Evolutionary conservation across 2,888 invertebrate species (phyloP), one percentile per base, ranked within the genome.

Genomic region (Sphaerophoria rueppellii): DNA sequence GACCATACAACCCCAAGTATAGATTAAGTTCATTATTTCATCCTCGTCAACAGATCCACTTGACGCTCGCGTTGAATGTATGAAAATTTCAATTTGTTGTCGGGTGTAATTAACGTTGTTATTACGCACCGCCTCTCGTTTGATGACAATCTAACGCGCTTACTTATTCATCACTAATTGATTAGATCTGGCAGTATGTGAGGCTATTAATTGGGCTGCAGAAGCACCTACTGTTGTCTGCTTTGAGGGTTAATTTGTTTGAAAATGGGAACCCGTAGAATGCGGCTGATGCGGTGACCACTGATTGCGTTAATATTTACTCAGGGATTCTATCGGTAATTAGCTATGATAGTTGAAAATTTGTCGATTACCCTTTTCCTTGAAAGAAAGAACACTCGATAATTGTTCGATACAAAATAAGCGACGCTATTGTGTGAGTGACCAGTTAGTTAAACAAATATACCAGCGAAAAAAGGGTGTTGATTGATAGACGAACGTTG

Each of bases 91-190:
- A 69, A 83, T 83, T 79, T 83, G 61, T 61, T 76, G 75, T 52
- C 61, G 80, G 67, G 71, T 76, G 83, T 79, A 83, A 85, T 85
- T 85, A 85, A 85, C 55, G 72, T 73, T 74, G 81, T 85, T 81
- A 77, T 77, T 73, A 85, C 76, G 81, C 81, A 77, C 76, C 85
- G 81, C 81, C 85, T 85, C 72, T 77, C 81, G 54, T 63, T 85
- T 81, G 85, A 85, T 85, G 81, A 81, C 76, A 85, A 81, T 85
- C 81, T 72, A 77, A 63, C 40, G 76, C 73, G 81, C 54, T 85
- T 76, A 85, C 85, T 85, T 70, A 85, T 85, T 85, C 77, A 85
- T 85, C 77, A 76, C 70, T 77, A 81, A 85, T 85, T 85, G 85
- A 85, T 85, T 85, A 81, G 85, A 85, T 85, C 81, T 73, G 85